Percentiles rank a stretch among this genome's conserved stretches.
Evolutionary conservation across 2,797 vertebrate species (phyloP).

Genomic region (Rhabdophis nuchalis): DNA sequence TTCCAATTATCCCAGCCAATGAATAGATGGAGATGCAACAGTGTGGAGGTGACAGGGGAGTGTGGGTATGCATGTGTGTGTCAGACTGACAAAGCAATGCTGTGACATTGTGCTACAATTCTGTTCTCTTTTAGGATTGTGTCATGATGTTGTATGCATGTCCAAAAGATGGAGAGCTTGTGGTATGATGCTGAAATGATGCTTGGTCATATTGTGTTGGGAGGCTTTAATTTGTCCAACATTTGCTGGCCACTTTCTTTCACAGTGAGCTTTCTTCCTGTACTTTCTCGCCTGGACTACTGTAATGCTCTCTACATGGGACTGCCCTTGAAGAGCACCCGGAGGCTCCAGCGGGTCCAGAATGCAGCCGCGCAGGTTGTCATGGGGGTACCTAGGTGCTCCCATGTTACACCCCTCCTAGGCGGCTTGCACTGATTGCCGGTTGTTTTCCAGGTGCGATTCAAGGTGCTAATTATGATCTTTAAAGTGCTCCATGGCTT

Average conservation of each 20-base stretch:
- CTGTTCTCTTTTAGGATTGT: neutral
- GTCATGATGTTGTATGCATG: neutral
- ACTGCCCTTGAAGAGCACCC: too few relatives aligned
- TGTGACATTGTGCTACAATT: neutral
- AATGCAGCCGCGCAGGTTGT: too few relatives aligned
- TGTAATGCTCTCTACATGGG: too few relatives aligned
- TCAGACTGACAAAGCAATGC: neutral
- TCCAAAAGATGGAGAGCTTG: neutral
- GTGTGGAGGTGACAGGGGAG: neutral
- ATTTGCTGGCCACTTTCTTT: neutral
- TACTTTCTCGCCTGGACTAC: too few relatives aligned
- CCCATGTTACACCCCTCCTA: too few relatives aligned
- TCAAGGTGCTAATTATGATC: too few relatives aligned
- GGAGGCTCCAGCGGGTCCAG: too few relatives aligned
- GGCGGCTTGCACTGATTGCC: too few relatives aligned
- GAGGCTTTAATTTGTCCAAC: neutral
- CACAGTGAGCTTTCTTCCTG: neutral
- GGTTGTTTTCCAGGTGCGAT: too few relatives aligned
- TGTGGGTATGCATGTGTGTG: neutral
- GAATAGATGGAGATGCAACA: neutral
- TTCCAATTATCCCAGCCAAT: neutral
- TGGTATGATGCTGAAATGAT: neutral
- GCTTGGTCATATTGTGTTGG: neutral
- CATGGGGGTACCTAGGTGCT: too few relatives aligned
- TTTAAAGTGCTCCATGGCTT: too few relatives aligned